Conservation (phyloP, 2,113 vertebrate species). For the Seriola rivoliana region DNA sequence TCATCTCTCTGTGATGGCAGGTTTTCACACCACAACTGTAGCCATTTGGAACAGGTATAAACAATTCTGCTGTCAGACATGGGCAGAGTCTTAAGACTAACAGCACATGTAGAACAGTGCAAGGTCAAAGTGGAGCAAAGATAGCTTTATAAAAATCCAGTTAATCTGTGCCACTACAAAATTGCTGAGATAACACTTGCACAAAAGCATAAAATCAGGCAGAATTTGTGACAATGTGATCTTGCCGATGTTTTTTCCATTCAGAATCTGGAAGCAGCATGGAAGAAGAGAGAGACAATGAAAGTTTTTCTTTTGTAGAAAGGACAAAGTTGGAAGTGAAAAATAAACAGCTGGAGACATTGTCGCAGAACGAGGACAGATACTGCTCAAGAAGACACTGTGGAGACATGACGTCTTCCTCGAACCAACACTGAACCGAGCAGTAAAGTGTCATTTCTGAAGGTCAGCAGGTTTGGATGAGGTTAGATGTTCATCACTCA, state of each 20-base stretch:
- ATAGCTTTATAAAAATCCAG: not conserved
- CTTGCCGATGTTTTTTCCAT: not conserved
- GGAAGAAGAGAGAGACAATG: not conserved
- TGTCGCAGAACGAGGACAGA: not conserved
- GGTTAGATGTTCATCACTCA: not conserved
- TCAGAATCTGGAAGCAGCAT: not conserved
- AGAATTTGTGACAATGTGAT: not conserved
- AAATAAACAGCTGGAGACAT: not conserved
- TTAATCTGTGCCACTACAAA: not conserved
- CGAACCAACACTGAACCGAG: not conserved
- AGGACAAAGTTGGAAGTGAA: not conserved
- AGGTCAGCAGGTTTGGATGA: not conserved
- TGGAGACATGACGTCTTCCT: not conserved
- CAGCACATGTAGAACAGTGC: not conserved
- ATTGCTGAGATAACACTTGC: not conserved
- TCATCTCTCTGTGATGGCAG: not conserved
- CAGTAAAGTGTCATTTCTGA: constrained; percentile 1
- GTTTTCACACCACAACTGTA: not conserved
- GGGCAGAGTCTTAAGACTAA: not conserved
- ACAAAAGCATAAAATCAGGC: not conserved
- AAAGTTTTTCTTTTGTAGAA: not conserved
- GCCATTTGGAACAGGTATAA: not conserved
- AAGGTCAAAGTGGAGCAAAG: not conserved
- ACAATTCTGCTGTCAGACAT: not conserved
- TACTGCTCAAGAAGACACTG: not conserved